Conservation (phyloP, 2,888 invertebrate genomes). For the Encarsia formosa region DNA sequence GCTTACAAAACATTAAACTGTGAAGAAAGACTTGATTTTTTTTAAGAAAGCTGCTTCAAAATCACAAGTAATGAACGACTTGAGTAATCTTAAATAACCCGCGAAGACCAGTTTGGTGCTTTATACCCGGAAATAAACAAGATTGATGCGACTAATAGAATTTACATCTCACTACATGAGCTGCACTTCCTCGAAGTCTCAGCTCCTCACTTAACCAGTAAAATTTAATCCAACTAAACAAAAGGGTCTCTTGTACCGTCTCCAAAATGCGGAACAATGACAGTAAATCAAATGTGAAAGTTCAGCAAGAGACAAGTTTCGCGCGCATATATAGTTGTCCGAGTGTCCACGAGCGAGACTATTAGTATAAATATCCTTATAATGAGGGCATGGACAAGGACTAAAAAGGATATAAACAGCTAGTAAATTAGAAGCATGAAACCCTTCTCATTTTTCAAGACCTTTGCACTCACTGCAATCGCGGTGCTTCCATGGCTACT, state of each 20-base stretch:
- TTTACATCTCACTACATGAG: conserved; percentile 4
- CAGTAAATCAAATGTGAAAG: conserved; percentile 14
- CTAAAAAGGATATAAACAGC: conserved; percentile 46
- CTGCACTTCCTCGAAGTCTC: not conserved
- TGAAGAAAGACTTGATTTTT: no score
- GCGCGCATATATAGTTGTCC: not conserved
- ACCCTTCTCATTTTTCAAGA: conserved; percentile 9
- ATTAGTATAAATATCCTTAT: conserved; percentile 51
- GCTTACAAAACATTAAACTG: no score
- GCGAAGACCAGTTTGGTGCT: not conserved
- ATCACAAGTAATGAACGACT: no score
- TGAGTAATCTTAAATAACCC: no score
- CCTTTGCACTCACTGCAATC: not conserved
- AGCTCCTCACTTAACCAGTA: not conserved
- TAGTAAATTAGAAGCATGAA: conserved; percentile 43
- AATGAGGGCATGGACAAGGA: conserved; percentile 41
- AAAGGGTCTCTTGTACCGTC: not conserved
- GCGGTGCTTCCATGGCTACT: not conserved
- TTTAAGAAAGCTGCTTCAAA: no score
- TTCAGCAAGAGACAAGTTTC: conserved; percentile 13
- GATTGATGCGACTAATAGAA: conserved; percentile 13
- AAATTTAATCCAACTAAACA: conserved; percentile 1
- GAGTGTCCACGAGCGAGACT: conserved; percentile 32
- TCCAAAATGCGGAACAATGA: not conserved
- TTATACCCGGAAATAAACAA: conserved; percentile 19